A percentile compares a stretch with the other conserved stretches of the same genome.
Evolutionary conservation across 2,113 vertebrate genomes (phyloP).

Genomic region (Solea senegalensis): DNA sequence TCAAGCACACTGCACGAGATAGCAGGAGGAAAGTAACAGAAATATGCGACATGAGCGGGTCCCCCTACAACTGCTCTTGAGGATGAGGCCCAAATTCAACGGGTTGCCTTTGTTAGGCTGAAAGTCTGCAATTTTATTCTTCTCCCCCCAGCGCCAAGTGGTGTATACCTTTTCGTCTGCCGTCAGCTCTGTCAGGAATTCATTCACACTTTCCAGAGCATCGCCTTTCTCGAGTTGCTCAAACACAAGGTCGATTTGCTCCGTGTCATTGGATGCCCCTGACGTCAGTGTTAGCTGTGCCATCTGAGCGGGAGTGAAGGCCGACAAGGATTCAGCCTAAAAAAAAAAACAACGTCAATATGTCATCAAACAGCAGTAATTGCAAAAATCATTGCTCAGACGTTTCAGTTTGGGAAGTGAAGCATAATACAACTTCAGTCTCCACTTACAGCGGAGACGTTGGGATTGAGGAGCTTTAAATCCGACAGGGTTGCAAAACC

Average conservation of each 20-base stretch:
- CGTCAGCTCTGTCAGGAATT: neutral
- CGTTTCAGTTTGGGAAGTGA: neutral
- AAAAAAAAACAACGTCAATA: slow-evolving; percentile 8
- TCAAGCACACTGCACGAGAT: neutral
- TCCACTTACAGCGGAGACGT: slow-evolving; percentile 62
- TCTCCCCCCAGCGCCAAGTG: neutral
- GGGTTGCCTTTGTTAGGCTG: neutral
- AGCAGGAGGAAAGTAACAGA: neutral
- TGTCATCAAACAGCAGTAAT: neutral
- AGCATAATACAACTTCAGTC: neutral
- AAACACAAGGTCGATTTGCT: slow-evolving; percentile 28
- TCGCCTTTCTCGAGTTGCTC: slow-evolving; percentile 27
- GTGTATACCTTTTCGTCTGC: neutral
- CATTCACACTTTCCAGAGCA: slow-evolving; percentile 33
- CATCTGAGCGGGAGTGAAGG: slow-evolving; percentile 54
- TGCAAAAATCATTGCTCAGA: neutral
- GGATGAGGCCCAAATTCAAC: neutral
- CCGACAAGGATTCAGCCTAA: slow-evolving; percentile 28
- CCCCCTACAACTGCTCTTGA: neutral
- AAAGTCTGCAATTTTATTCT: neutral
- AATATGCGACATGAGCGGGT: neutral
- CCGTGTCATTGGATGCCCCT: slow-evolving; percentile 25
- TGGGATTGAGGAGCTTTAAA: slow-evolving; percentile 53
- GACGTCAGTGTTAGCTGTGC: slow-evolving; percentile 49
- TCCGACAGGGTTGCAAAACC: slow-evolving; percentile 36